Evolutionary conservation across 2,113 vertebrate genomes (phyloP), one percentile per base, ranked within the genome.

Genomic region (Bos indicus): DNA sequence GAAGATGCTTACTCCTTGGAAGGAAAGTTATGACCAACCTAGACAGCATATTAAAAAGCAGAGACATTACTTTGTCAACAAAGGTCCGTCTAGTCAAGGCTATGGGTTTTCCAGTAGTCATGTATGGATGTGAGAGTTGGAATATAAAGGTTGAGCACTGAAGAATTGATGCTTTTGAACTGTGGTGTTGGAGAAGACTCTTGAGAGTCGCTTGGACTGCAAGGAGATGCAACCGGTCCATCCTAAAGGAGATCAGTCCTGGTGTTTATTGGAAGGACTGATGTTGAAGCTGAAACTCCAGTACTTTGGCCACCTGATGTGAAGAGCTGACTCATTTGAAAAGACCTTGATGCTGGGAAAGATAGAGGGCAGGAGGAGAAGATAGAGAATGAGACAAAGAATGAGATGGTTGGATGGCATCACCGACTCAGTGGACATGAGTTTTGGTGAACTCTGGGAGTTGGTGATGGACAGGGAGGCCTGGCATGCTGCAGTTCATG

Each of bases 391-490:
- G 60, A 62, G n/a, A 40, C n/a, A 40, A 21, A 71, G 67, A 36
- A 71, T 40, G n/a, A 40, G 67, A 40, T 74, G n/a, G 19, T 23
- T 74, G n/a, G n/a, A 40, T 74, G 10, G 10, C 10, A 74, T 74
- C 67, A 74, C 19, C 0, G 5, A 6, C n/a, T 40, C 67, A 6
- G 21, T 40, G 67, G 19, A 74, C 19, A 74, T 25, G 67, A 40
- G 5, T 74, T 74, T 74, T 19, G 21, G 1, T 40, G 6, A 13
- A 40, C 10, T 74, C 36, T 0, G 0, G 67, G 36, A 74, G 19
- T 6, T 74, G 36, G 67, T 40, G 36, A 40, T 40, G 19, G 67
- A 40, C 67, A 74, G 5, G 36, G 67, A 74, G 67, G n/a, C 36
- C 67, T 74, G 67, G 21, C n/a, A 1, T 40, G 67, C 36, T 67